These are phyloP conservation scores for Drosophila sulfurigaster DNA, from an alignment of 1,140 invertebrate genomes.

Conservation along the genomic window DNA sequence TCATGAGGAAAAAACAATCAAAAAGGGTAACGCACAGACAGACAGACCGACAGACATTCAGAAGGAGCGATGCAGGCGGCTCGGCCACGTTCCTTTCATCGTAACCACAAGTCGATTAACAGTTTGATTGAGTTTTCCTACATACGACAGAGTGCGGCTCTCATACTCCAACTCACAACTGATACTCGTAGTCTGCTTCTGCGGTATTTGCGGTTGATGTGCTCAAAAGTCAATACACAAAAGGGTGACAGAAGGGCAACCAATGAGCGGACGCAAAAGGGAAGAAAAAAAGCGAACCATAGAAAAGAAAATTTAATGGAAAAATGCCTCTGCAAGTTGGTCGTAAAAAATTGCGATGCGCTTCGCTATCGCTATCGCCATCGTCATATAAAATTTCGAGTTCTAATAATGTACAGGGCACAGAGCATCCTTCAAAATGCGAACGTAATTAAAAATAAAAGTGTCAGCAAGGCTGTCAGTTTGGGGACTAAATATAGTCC, in stretches of 20 bases:
- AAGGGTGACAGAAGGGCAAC: constrained; percentile 30
- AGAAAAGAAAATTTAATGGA: constrained; percentile 58
- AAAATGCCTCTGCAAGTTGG: constrained; percentile 60
- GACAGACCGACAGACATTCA: background rate
- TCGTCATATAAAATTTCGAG: constrained; percentile 46
- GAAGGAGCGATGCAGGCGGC: background rate
- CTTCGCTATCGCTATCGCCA: too few species aligned
- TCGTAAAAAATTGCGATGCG: constrained; percentile 54
- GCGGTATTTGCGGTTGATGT: constrained; percentile 69
- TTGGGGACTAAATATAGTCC: constrained; percentile 55
- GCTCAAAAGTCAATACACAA: constrained; percentile 70
- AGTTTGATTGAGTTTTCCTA: constrained; percentile 77
- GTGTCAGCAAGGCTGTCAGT: constrained; percentile 35
- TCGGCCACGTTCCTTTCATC: constrained; percentile 13
- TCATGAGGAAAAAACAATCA: constrained; percentile 62
- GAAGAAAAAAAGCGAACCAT: background rate
- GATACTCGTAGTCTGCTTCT: constrained; percentile 24
- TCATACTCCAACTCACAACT: constrained; percentile 15
- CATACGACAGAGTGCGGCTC: constrained; percentile 26
- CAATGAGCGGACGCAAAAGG: background rate
- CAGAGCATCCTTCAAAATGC: constrained; percentile 32
- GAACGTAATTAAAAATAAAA: constrained; percentile 68
- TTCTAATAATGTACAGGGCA: constrained; percentile 25
- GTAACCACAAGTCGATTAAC: constrained; percentile 69
- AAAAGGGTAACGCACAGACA: constrained; percentile 46